Base-by-base conservation (phyloP, 2,797 vertebrate genomes). In the Discoglossus pictus region DNA sequence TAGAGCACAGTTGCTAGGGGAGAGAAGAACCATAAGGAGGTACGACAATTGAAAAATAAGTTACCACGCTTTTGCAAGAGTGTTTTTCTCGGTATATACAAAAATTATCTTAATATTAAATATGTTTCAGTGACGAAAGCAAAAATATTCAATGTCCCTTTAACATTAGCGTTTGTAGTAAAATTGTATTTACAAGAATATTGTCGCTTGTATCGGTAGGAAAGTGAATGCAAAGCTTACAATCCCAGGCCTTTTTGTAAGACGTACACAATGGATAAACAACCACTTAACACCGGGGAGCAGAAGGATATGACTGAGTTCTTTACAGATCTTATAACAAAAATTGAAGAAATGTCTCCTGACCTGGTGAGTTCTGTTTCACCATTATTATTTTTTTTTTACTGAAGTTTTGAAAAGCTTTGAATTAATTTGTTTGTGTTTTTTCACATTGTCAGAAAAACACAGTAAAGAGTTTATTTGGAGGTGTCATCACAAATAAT, bases 251-350 rank as follows among this genome's bases (percentile, higher is more conserved):
- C 97, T 1, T 99, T 99, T 77, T 98, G 97, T 77, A 99, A 99
- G 84, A 99, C 96, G 17, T 99, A 99, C 61, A 99, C 96, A 1
- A 99, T 99, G 97, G 96, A 99, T 86, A 99, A 99, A 65, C 96
- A 98, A 77, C 97, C 96, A 1, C 88, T 98, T 12, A 99, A 99
- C 87, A 99, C 97, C 0, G 97, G 97, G 1, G 97, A 99, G 69
- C 97, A 99, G 82, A 99, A 99, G 61, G 97, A 99, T 85, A 99
- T 99, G 97, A 99, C 97, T 0, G 97, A 99, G 79, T 99, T 99
- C 85, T 99, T 99, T 84, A 99, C 96, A 0, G 97, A 99, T 85
- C 87, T 99, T 23, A 99, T 99, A 82, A 99, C 97, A 70, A 98
- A 99, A 88, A 98, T 99, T 54, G 97, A 99, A 83, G 96, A 99